These are phyloP conservation scores for Syngnathus acus DNA, from an alignment of 2,797 vertebrate species.

Conservation along the genomic window DNA sequence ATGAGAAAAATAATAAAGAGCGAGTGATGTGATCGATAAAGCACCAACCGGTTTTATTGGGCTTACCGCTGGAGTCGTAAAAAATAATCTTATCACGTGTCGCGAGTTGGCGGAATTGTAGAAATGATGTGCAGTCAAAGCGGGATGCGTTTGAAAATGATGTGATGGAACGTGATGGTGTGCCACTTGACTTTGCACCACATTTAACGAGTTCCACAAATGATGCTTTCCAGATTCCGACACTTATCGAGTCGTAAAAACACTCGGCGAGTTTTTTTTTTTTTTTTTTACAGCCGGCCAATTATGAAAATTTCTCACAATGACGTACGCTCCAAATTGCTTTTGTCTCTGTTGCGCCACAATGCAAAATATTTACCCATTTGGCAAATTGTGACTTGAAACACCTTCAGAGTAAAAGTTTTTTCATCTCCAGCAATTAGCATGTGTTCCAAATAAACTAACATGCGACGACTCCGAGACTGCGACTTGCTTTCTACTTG, in stretches of 20 bases:
- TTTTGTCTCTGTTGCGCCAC: slow-evolving; percentile 23
- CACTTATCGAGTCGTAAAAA: slow-evolving; percentile 34
- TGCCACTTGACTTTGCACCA: not conserved
- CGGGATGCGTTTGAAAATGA: not conserved
- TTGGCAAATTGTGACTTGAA: not conserved
- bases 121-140: slow-evolving; percentile 6
- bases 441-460: too few species aligned
- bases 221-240: slow-evolving; percentile 28
- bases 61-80: not conserved
- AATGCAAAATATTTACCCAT: not conserved
- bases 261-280: slow-evolving; percentile 9
- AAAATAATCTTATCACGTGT: slow-evolving; percentile 10
- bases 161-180: not conserved
- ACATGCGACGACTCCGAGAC: too few species aligned
- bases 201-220: slow-evolving; percentile 1
- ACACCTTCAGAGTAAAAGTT: not conserved
- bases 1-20: not conserved
- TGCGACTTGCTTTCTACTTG: too few species aligned
- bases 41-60: not conserved
- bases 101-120: slow-evolving; percentile 29
- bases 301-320: slow-evolving; percentile 27
- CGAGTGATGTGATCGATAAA: not conserved
- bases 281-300: slow-evolving; percentile 14
- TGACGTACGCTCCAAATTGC: slow-evolving; percentile 10
- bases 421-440: not conserved